A percentile compares a stretch with the other conserved stretches of the same genome.
Conservation (phyloP, 2,888 invertebrate genomes). For the Epicampocera succincta region DNA sequence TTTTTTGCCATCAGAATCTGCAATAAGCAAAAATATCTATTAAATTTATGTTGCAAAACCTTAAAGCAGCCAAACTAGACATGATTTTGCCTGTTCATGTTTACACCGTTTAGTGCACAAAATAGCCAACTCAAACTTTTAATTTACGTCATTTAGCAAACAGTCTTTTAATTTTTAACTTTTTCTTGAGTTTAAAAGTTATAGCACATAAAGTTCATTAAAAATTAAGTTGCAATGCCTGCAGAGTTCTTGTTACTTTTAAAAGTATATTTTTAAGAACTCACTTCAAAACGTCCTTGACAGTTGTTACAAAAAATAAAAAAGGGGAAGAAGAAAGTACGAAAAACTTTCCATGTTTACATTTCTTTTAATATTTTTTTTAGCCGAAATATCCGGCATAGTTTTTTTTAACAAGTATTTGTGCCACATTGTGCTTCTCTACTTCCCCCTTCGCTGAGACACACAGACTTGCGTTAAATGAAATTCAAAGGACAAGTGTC, state of each 20-base stretch:
- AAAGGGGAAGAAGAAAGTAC: background rate
- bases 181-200: background rate
- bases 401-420: constrained; percentile 44
- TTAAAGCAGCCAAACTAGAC: background rate
- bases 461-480: constrained; percentile 21
- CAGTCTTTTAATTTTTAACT: background rate
- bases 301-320: background rate
- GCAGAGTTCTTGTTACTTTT: constrained; percentile 8
- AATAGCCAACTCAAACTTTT: background rate
- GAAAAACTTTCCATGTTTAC: constrained; percentile 19
- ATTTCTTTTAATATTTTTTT: constrained; percentile 14
- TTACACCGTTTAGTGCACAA: background rate
- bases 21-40: no score
- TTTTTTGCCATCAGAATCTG: no score
- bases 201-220: constrained; percentile 38
- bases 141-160: background rate
- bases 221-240: constrained; percentile 1
- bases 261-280: background rate
- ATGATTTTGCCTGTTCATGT: no score
- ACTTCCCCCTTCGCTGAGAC: constrained; percentile 15
- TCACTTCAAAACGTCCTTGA: constrained; percentile 59
- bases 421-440: constrained; percentile 25
- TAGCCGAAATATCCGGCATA: constrained; percentile 14
- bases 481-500: constrained; percentile 42
- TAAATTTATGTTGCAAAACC: no score